Base-by-base conservation (phyloP, 2,113 vertebrate genomes). In the Scomber scombrus region DNA sequence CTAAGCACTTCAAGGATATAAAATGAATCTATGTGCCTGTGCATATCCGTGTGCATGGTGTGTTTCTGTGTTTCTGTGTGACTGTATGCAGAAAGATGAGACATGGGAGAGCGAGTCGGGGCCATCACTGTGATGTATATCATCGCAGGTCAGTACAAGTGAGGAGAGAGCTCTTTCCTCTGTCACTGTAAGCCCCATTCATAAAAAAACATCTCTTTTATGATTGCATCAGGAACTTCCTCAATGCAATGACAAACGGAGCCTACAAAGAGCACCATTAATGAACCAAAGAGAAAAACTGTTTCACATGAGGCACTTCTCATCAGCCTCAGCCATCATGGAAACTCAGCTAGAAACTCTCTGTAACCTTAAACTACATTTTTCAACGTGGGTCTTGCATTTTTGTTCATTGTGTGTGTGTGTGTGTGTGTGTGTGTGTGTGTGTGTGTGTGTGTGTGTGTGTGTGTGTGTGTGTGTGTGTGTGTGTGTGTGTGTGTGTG, bases 151-250 rank as follows among this genome's bases (percentile, higher is more conserved):
- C 86, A 51, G 85, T 34, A 16, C 3, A 72, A 73, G 78, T 84
- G 89, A 80, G 58, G 87, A 92, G 60, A 90, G 89, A 91, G 80
- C 71, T 62, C 80, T 56, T 75, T 90, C 90, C 87, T 83, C 79
- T 90, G 85, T 71, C 21, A 81, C 87, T 85, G 83, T 91, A 88
- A 91, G 86, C 40, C 65, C 89, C 90, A 89, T 92, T 95, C 94
- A 93, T 85, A 84, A 75, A 78, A 26, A 91, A 91, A 90, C 85
- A 88, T 92, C 88, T 92, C 88, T 93, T 92, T 88, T 94, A 90
- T 94, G 91, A 95, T 92, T 93, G 88, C 88, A 90, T 92, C 91
- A 89, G 87, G 87, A 89, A 88, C 85, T 88, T 83, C 85, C 87
- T 81, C 21, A 1, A 74, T 51, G 70, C 83, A 89, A 76, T 91